Evolutionary conservation across 1,140 invertebrate genomes (phyloP).

Genomic region (Drosophila virilis): DNA sequence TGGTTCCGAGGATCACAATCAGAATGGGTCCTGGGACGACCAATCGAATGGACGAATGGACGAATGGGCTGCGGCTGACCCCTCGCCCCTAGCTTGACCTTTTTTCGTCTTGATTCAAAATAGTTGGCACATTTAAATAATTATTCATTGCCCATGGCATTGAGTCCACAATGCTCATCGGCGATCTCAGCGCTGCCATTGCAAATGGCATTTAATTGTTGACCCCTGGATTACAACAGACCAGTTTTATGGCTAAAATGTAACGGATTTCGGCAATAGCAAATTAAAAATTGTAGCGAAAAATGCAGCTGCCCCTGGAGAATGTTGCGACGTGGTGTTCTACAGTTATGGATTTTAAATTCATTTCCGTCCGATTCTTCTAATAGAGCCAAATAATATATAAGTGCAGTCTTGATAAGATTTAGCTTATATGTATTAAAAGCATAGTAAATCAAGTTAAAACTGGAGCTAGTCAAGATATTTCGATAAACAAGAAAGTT

Average conservation of each 20-base stretch:
- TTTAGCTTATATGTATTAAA: too few relatives aligned
- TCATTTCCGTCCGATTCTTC: too few relatives aligned
- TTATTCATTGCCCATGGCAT: constrained; percentile 61
- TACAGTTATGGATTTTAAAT: not conserved
- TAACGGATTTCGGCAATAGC: constrained; percentile 55
- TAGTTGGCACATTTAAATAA: constrained; percentile 69
- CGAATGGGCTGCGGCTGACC: constrained; percentile 52
- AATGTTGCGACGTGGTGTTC: not conserved
- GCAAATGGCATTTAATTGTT: constrained; percentile 79
- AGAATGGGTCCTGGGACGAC: constrained; percentile 34
- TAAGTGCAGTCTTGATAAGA: too few relatives aligned
- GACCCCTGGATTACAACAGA: constrained; percentile 49
- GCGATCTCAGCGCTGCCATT: constrained; percentile 61
- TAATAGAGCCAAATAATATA: too few relatives aligned
- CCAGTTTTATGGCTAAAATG: constrained; percentile 34
- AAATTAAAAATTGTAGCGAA: constrained; percentile 19
- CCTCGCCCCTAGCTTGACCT: constrained; percentile 63
- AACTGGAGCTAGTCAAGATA: too few relatives aligned
- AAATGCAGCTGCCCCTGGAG: constrained; percentile 33
- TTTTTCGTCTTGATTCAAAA: constrained; percentile 68
- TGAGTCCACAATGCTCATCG: constrained; percentile 35
- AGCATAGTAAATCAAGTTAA: too few relatives aligned
- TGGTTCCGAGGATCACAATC: constrained; percentile 41
- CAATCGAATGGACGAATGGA: constrained; percentile 43
- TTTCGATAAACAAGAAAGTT: too few relatives aligned